Percentiles rank a stretch among this genome's conserved stretches.
These are phyloP conservation scores for Chrosomus eos DNA, from an alignment of 2,797 vertebrate species.

Conservation along the genomic window DNA sequence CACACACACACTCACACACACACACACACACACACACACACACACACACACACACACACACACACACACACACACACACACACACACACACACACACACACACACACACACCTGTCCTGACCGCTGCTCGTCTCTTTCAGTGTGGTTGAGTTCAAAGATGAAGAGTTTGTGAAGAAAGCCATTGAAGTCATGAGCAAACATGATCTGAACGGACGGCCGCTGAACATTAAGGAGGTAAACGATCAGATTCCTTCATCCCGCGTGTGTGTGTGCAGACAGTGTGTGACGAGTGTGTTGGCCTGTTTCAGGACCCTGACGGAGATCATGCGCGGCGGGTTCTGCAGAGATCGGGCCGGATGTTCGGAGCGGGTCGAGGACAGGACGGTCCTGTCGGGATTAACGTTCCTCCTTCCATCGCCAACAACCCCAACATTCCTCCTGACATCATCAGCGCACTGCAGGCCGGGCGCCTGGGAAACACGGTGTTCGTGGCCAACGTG, in stretches of 20 bases:
- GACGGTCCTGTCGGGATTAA: slow-evolving; percentile 89
- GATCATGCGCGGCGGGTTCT: slow-evolving; percentile 93
- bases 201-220: slow-evolving; percentile 92
- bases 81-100: neutral
- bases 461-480: slow-evolving; percentile 90
- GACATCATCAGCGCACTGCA: slow-evolving; percentile 94
- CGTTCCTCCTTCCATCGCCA: slow-evolving; percentile 92
- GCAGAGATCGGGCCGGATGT: slow-evolving; percentile 87
- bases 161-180: slow-evolving; percentile 97
- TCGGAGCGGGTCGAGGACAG: slow-evolving; percentile 84
- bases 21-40: too few relatives aligned
- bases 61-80: too few relatives aligned
- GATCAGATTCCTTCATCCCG: neutral
- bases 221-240: slow-evolving; percentile 96
- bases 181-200: slow-evolving; percentile 96
- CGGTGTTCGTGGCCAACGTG: slow-evolving; percentile 97
- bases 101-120: neutral
- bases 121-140: slow-evolving; percentile 70
- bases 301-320: slow-evolving; percentile 92
- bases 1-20: too few relatives aligned
- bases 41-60: too few relatives aligned
- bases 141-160: slow-evolving; percentile 99
- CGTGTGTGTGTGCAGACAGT: neutral
- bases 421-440: slow-evolving; percentile 97
- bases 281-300: neutral